Evolutionary conservation across 2,888 invertebrate genomes (phyloP).

Genomic region (Xanthia icteritia): DNA sequence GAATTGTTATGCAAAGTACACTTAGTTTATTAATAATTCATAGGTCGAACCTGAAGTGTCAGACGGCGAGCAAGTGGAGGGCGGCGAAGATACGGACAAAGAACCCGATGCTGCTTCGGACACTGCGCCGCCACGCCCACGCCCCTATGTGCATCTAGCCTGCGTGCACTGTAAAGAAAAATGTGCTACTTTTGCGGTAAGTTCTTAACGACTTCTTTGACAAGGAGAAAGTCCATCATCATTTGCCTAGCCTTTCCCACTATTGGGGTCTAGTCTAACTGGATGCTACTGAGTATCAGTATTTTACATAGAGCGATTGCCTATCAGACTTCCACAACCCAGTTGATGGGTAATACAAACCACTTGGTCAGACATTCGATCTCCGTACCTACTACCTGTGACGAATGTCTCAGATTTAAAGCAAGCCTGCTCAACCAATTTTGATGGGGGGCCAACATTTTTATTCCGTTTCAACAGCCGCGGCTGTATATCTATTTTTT

Average conservation of each 20-base stretch:
- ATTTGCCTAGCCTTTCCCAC: background rate
- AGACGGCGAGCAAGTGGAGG: slow-evolving; percentile 84
- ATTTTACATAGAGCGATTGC: background rate
- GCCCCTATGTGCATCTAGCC: slow-evolving; percentile 92
- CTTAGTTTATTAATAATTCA: slow-evolving; percentile 2
- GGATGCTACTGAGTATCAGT: background rate
- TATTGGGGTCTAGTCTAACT: background rate
- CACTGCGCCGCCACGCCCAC: slow-evolving; percentile 88
- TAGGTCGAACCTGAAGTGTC: slow-evolving; percentile 82
- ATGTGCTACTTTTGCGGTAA: slow-evolving; percentile 93
- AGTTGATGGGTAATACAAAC: background rate
- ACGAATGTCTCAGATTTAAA: too few species aligned
- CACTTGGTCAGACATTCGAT: too few species aligned
- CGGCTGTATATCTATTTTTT: too few species aligned
- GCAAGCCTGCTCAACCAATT: too few species aligned
- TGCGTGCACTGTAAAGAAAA: slow-evolving; percentile 95
- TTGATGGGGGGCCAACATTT: too few species aligned
- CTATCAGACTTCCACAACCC: background rate
- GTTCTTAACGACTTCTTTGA: slow-evolving; percentile 47
- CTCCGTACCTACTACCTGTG: too few species aligned
- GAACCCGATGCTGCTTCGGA: slow-evolving; percentile 89
- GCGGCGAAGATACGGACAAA: slow-evolving; percentile 89
- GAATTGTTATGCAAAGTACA: too few species aligned
- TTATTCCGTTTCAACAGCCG: too few species aligned
- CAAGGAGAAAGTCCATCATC: background rate